Percentiles rank a stretch among this genome's conserved stretches.
Conservation (phyloP, 2,113 vertebrate genomes). For the Gracilinanus agilis region DNA sequence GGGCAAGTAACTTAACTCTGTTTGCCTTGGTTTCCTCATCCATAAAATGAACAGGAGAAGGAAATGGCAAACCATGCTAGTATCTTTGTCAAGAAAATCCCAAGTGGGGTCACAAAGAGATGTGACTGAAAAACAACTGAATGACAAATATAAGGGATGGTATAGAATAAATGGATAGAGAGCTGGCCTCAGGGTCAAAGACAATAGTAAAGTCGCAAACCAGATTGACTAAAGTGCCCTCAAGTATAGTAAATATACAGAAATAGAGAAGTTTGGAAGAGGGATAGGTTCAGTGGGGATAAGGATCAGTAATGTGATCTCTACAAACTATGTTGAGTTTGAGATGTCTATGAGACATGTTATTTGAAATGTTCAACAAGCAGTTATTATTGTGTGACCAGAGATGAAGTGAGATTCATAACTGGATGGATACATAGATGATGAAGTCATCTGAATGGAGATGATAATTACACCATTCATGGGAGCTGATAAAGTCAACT, state of each 20-base stretch:
- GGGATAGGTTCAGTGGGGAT: background rate
- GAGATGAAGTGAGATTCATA: background rate
- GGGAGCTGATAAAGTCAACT: background rate
- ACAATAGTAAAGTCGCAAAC: background rate
- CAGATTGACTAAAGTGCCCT: background rate
- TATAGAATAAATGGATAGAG: background rate
- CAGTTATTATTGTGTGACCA: background rate
- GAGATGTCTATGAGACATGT: background rate
- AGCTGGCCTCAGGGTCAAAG: background rate
- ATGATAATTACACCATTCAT: background rate
- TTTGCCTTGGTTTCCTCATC: too few relatives aligned
- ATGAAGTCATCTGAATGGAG: background rate
- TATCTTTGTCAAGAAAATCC: too few relatives aligned
- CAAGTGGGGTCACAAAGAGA: too few relatives aligned
- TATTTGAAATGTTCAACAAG: background rate
- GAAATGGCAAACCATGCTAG: too few relatives aligned
- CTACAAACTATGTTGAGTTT: background rate
- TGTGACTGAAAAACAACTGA: too few relatives aligned
- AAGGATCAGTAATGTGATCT: background rate
- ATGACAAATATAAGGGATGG: too few relatives aligned
- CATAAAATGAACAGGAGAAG: too few relatives aligned
- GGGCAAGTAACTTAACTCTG: too few relatives aligned
- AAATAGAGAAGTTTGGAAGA: background rate
- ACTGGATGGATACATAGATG: background rate
- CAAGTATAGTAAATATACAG: background rate